Evolutionary conservation across 2,797 vertebrate species (phyloP).

Genomic region (Sebastes vulpes): DNA sequence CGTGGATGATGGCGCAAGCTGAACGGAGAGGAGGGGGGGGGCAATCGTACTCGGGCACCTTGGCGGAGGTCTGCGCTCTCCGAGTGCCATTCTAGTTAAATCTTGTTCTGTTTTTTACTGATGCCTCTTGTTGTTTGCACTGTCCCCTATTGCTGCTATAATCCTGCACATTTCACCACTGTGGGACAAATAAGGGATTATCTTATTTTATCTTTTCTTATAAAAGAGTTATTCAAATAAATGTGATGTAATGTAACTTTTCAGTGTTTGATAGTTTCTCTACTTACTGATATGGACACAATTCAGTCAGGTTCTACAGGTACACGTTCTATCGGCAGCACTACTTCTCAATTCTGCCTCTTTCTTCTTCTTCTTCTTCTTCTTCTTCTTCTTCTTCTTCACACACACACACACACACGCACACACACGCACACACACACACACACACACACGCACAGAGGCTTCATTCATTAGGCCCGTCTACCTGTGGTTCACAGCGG

Average conservation of each 20-base stretch:
- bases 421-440: neutral
- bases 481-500: slow-evolving; percentile 39
- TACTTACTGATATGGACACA: neutral
- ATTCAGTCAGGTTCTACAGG: neutral
- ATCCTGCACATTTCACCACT: no score
- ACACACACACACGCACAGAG: slow-evolving; percentile 7
- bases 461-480: slow-evolving; percentile 41
- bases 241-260: neutral
- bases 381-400: neutral
- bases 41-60: no score
- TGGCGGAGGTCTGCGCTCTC: no score
- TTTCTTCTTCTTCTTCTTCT: neutral
- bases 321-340: neutral
- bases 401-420: neutral
- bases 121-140: no score
- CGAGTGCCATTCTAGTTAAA: no score
- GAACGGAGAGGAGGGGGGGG: no score
- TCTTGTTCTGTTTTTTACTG: no score
- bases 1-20: no score
- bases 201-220: no score
- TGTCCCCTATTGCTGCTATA: no score
- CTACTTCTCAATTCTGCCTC: neutral
- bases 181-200: no score
- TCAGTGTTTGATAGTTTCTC: neutral
- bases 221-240: neutral